phyloP scores from a whole-genome alignment of 2,113 vertebrate species.

The Pachycephala philippinensis region DNA sequence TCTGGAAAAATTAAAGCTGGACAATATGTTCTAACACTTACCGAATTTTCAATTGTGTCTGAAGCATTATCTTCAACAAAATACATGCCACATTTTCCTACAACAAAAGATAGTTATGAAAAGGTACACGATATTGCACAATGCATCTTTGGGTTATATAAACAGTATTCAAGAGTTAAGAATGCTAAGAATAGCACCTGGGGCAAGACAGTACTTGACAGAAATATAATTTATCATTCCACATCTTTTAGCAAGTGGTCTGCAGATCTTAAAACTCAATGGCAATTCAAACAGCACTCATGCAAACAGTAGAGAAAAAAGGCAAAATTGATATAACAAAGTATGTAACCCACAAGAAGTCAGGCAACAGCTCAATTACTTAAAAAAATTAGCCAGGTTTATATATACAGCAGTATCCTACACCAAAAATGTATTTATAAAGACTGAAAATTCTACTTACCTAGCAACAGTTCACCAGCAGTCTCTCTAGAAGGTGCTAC shows the following conservation, averaged over 20 bases:
- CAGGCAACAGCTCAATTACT: neutral
- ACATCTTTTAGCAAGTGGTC: neutral
- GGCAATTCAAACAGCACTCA: neutral
- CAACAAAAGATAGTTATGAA: slow-evolving; percentile 31
- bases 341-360: neutral
- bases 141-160: neutral
- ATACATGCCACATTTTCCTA: slow-evolving; percentile 98
- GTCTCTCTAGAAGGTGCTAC: slow-evolving; percentile 97
- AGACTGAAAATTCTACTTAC: slow-evolving; percentile 67
- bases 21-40: slow-evolving; percentile 53
- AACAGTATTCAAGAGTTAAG: neutral
- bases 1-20: neutral
- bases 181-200: neutral
- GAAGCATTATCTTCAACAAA: slow-evolving; percentile 97
- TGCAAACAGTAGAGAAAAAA: neutral
- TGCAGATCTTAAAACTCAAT: neutral
- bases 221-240: neutral
- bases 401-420: neutral
- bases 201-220: neutral
- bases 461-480: slow-evolving; percentile 89
- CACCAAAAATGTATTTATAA: neutral
- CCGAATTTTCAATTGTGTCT: slow-evolving; percentile 85
- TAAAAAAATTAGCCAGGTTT: neutral
- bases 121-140: neutral
- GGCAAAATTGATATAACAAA: neutral